phyloP scores from a whole-genome alignment of 2,113 vertebrate species.

The Myocastor coypus region DNA sequence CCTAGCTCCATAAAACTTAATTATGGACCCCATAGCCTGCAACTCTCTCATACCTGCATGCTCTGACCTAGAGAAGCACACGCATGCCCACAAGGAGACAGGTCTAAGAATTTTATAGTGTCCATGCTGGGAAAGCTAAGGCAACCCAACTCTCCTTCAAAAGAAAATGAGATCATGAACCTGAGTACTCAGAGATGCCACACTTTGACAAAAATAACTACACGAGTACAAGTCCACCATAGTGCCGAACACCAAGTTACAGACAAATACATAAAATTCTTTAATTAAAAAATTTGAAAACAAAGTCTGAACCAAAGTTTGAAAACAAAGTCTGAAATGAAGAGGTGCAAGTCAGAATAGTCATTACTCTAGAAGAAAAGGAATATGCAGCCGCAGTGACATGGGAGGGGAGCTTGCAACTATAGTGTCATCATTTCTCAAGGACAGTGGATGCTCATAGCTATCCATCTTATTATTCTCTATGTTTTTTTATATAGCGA shows the following conservation, averaged over 20 bases:
- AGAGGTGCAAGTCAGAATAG: not conserved
- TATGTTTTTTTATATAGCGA: not conserved
- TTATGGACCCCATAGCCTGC: not conserved
- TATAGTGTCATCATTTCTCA: not conserved
- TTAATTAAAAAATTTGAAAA: not conserved
- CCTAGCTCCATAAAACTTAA: slow-evolving; percentile 47
- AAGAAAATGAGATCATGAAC: not conserved
- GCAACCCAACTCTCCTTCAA: not conserved
- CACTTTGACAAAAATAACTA: not conserved
- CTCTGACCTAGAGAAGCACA: not conserved
- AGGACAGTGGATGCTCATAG: not conserved
- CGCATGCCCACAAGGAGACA: not conserved
- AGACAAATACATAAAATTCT: not conserved
- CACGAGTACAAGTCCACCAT: not conserved
- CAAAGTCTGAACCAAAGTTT: not conserved
- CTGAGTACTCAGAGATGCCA: not conserved
- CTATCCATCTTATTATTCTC: not conserved
- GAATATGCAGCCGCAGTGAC: too few relatives aligned
- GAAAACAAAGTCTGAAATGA: not conserved
- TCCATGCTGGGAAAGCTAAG: not conserved
- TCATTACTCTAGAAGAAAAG: not conserved
- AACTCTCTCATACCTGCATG: not conserved
- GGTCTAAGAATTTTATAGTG: not conserved
- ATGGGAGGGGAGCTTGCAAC: rapidly evolving
- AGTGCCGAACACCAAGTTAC: not conserved